Evolutionary conservation across 2,888 invertebrate genomes (phyloP).

Genomic region (Criorhina ranunculi): DNA sequence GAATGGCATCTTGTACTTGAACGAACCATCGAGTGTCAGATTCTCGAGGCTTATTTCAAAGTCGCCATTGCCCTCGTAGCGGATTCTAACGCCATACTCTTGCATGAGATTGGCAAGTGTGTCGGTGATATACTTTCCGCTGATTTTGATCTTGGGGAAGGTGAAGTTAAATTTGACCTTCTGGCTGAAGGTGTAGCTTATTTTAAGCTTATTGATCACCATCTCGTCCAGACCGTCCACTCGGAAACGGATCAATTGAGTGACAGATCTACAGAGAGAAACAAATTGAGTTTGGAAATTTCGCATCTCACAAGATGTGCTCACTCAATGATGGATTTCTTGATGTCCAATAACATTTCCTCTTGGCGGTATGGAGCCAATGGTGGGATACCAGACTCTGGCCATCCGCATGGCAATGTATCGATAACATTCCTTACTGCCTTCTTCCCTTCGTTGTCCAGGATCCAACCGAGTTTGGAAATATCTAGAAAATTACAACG

Average conservation of each 20-base stretch:
- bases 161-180: slow-evolving; percentile 80
- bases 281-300: background rate
- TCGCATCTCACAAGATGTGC: background rate
- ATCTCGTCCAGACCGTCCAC: slow-evolving; percentile 81
- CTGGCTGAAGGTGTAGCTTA: slow-evolving; percentile 80
- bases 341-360: slow-evolving; percentile 16
- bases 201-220: slow-evolving; percentile 80
- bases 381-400: slow-evolving; percentile 79
- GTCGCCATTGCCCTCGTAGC: slow-evolving; percentile 80
- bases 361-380: slow-evolving; percentile 79
- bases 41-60: slow-evolving; percentile 80
- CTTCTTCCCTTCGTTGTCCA: slow-evolving; percentile 79
- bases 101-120: slow-evolving; percentile 79
- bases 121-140: slow-evolving; percentile 78
- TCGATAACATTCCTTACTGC: slow-evolving; percentile 35
- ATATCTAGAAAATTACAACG: slow-evolving; percentile 1
- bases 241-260: slow-evolving; percentile 80
- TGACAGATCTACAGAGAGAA: slow-evolving; percentile 73
- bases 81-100: slow-evolving; percentile 79
- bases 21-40: slow-evolving; percentile 80
- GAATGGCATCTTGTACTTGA: slow-evolving; percentile 82
- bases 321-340: slow-evolving; percentile 45
- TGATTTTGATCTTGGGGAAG: slow-evolving; percentile 79
- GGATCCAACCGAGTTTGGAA: slow-evolving; percentile 78
- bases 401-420: slow-evolving; percentile 80